These are phyloP conservation scores for Yponomeuta plumbellus DNA, from an alignment of 2,888 invertebrate species.

Conservation along the genomic window DNA sequence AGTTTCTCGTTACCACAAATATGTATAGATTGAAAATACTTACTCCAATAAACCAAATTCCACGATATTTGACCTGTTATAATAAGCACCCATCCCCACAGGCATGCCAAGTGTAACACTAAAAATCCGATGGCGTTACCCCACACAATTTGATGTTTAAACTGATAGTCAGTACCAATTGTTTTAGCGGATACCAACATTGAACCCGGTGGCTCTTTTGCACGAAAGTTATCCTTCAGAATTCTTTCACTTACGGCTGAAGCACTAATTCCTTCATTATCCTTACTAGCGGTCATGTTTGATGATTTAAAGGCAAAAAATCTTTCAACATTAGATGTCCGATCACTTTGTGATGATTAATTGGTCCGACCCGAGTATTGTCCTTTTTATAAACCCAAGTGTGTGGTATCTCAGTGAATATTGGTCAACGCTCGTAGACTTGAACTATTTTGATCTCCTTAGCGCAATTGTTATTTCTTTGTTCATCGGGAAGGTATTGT, in stretches of 20 bases:
- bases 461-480: too few relatives aligned
- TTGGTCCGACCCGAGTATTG: background rate
- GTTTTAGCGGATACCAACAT: constrained; percentile 27
- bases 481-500: too few relatives aligned
- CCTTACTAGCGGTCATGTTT: background rate
- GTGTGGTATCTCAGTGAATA: too few relatives aligned
- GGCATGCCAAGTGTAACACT: constrained; percentile 66
- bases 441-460: too few relatives aligned
- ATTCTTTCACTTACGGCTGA: background rate
- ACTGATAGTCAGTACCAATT: constrained; percentile 40
- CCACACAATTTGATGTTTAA: constrained; percentile 77
- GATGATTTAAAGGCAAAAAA: background rate
- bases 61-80: constrained; percentile 36
- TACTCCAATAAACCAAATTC: constrained; percentile 42
- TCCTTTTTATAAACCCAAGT: background rate
- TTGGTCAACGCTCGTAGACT: too few relatives aligned
- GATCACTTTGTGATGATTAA: background rate
- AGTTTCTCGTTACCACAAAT: background rate
- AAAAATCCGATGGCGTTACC: constrained; percentile 78
- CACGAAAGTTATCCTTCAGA: background rate
- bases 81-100: constrained; percentile 58
- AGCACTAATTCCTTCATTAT: background rate
- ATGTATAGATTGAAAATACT: constrained; percentile 25
- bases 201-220: constrained; percentile 19
- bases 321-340: background rate